Evolutionary conservation across 2,797 vertebrate species (phyloP), one percentile per base, ranked within the genome.

Genomic region (Xyrichtys novacula): DNA sequence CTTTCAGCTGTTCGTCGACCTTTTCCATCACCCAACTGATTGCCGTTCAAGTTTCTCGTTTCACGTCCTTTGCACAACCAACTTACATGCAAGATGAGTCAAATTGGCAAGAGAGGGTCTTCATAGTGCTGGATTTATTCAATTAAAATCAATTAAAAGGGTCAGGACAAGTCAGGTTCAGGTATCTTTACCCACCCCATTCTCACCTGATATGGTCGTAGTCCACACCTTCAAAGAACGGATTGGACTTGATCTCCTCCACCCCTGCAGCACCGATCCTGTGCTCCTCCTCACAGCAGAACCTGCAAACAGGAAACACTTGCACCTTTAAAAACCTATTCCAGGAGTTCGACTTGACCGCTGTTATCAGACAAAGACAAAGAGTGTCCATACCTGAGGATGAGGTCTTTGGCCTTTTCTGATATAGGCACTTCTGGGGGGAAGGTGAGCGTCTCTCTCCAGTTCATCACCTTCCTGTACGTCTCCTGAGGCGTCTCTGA

Each of bases 391-490:
- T 71, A 95, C 97, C 97, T 96, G 91, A 99, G 94, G 88, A 99
- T 99, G 54, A 99, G 95, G 81, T 98, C 97, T 92, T 99, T 99
- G 66, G 98, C 97, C 93, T 96, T 99, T 88, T 99, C 98, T 17
- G 98, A 99, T 81, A 99, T 96, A 5, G 98, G 98, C 80, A 99
- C 98, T 88, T 99, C 98, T 17, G 98, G 98, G 54, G 98, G 98
- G 78, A 99, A 99, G 9, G 88, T 96, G 34, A 99, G 86, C 0
- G 97, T 99, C 90, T 99, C 98, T 84, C 97, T 92, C 98, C 98
- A 99, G 85, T 99, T 99, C 98, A 99, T 99, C 76, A 99, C 98
- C 76, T 99, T 99, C 86, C 98, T 96, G 19, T 99, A 99, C 0
- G 98, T 99, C 88, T 99, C 98, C 83, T 99, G 98, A 69, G 98